Conservation (phyloP, 2,113 vertebrate genomes). For the Gymnarchus niloticus region DNA sequence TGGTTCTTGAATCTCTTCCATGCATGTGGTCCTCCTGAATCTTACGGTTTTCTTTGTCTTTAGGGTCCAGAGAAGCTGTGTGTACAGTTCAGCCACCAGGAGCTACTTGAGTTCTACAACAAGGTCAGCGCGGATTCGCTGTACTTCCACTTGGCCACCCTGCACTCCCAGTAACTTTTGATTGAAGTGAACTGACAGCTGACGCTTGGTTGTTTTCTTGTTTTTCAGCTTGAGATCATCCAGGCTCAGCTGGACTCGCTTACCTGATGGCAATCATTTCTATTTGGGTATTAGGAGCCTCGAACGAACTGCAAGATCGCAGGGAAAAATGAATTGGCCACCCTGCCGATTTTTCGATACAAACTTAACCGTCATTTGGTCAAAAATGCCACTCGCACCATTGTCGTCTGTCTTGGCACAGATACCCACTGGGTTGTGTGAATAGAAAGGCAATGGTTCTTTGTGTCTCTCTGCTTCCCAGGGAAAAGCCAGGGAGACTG, state of each 20-base stretch:
- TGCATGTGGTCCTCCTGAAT: background rate
- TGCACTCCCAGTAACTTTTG: conserved; percentile 5
- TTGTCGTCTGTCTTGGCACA: background rate
- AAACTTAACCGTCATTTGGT: background rate
- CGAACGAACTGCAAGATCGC: background rate
- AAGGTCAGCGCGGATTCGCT: conserved; percentile 68
- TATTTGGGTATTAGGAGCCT: background rate
- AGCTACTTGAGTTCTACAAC: conserved; percentile 92
- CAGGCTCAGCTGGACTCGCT: conserved; percentile 96
- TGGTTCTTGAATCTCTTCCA: background rate
- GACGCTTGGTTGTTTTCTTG: conserved; percentile 28
- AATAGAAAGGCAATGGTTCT: background rate
- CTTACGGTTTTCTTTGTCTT: conserved; percentile 34
- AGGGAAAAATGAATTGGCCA: background rate
- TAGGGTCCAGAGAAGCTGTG: conserved; percentile 81
- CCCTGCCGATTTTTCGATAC: conserved; percentile 7
- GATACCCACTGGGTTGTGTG: background rate
- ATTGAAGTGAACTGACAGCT: background rate
- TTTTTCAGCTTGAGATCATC: conserved; percentile 84
- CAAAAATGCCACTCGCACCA: background rate
- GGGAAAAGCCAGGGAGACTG: background rate
- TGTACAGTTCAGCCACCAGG: conserved; percentile 83
- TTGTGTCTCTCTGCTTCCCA: background rate
- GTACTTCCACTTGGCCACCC: background rate
- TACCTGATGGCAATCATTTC: conserved; percentile 68